Conservation (phyloP, 1,140 invertebrate genomes). For the Dreissena polymorpha region DNA sequence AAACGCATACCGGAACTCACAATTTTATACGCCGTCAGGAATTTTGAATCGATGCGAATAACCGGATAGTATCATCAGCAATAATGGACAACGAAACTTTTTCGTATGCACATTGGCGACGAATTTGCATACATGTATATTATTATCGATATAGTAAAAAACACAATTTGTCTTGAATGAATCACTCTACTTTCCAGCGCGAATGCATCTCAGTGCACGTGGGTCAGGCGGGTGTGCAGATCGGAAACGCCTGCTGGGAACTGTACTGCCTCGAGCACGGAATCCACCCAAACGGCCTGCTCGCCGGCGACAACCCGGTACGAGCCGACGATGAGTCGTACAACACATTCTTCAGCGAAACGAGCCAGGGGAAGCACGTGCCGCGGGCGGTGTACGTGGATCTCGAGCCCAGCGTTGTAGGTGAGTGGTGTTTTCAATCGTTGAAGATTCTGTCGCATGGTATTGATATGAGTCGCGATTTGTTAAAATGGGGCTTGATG, state of each 20-base stretch:
- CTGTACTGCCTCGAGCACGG: slow-evolving; percentile 89
- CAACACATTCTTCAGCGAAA: slow-evolving; percentile 83
- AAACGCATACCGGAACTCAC: no score
- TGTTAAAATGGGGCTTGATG: no score
- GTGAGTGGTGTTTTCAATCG: slow-evolving; percentile 79
- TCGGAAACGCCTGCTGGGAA: slow-evolving; percentile 92
- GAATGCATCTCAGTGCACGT: slow-evolving; percentile 94
- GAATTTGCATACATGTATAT: no score
- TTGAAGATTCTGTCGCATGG: no score
- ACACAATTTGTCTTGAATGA: not conserved
- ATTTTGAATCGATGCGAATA: no score
- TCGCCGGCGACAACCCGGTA: slow-evolving; percentile 76
- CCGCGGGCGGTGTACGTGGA: slow-evolving; percentile 92
- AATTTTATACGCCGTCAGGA: no score
- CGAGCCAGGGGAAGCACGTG: slow-evolving; percentile 90
- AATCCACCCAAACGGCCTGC: slow-evolving; percentile 91
- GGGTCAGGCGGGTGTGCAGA: slow-evolving; percentile 94
- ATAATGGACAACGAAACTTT: no score
- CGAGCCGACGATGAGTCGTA: slow-evolving; percentile 80
- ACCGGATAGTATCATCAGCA: no score
- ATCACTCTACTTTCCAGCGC: slow-evolving; percentile 69
- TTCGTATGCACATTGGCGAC: no score
- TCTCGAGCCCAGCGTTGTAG: slow-evolving; percentile 92
- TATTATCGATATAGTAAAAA: no score
- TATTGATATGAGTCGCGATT: no score